Conservation (phyloP, 2,797 vertebrate species). For the Silurus lanzhouensis region DNA sequence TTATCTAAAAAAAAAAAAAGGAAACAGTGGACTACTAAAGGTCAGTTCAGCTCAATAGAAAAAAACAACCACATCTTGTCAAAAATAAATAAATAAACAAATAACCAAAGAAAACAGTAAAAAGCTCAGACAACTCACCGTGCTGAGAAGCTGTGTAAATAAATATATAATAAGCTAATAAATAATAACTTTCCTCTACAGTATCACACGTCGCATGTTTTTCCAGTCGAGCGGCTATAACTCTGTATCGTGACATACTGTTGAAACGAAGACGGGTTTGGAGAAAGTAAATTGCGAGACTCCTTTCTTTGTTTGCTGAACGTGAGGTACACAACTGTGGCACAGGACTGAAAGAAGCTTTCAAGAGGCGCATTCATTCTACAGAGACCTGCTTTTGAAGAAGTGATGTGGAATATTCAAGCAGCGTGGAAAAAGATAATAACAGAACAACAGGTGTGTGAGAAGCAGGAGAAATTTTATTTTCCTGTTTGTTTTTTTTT, state of each 20-base stretch:
- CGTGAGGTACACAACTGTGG: slow-evolving; percentile 57
- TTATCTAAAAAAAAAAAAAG: too few species aligned
- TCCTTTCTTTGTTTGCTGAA: slow-evolving; percentile 40
- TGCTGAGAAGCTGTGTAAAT: background rate
- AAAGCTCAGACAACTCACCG: background rate
- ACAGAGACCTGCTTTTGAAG: background rate
- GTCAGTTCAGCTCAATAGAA: background rate
- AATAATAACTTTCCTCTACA: too few species aligned
- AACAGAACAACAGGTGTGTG: background rate
- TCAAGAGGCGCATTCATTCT: slow-evolving; percentile 49
- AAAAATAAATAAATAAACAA: slow-evolving; percentile 26
- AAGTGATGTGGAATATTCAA: slow-evolving; percentile 1
- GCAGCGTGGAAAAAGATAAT: background rate
- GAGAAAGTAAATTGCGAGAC: slow-evolving; percentile 38
- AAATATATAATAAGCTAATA: too few species aligned
- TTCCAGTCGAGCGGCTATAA: slow-evolving; percentile 22
- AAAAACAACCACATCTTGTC: background rate
- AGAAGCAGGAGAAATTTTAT: background rate
- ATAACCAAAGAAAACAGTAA: background rate
- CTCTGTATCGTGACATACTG: slow-evolving; percentile 19
- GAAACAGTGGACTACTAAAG: too few species aligned
- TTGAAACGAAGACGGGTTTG: background rate
- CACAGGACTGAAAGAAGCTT: slow-evolving; percentile 51
- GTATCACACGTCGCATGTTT: background rate
- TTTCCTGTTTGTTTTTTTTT: background rate